phyloP scores from a whole-genome alignment of 2,113 vertebrate species.

The Eulemur rufifrons region DNA sequence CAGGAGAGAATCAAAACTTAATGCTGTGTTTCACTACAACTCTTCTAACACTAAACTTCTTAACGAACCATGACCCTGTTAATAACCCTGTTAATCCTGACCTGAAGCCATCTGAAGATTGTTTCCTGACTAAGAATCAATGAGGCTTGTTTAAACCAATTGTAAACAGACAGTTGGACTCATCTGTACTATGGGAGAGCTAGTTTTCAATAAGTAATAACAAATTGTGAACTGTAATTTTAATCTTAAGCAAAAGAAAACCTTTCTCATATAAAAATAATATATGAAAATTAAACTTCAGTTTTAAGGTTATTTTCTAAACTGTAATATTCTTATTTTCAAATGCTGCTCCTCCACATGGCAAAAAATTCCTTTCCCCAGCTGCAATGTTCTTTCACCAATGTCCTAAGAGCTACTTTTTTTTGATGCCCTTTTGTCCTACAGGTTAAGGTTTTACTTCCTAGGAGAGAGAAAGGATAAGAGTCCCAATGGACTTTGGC shows the following conservation, averaged over 20 bases:
- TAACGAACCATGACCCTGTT: background rate
- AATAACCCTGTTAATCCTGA: background rate
- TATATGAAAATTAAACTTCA: background rate
- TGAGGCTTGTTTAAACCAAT: background rate
- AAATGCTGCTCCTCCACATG: background rate
- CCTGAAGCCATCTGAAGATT: background rate
- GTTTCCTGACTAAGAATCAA: background rate
- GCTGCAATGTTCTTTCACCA: background rate
- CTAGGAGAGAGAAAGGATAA: background rate
- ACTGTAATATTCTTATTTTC: background rate
- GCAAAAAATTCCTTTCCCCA: background rate
- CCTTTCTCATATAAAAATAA: background rate
- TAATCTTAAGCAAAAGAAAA: background rate
- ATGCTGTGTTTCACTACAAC: background rate
- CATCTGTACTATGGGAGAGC: rapidly evolving
- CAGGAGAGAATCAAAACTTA: background rate
- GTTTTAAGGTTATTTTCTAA: background rate
- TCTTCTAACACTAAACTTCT: background rate
- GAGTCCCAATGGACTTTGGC: background rate
- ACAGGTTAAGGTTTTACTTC: background rate
- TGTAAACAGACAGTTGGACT: background rate
- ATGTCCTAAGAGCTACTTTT: background rate
- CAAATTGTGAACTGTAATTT: background rate
- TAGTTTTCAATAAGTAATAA: background rate
- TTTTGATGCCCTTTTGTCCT: background rate